A percentile compares a stretch with the other conserved stretches of the same genome.
Evolutionary conservation across 2,113 vertebrate genomes (phyloP).

Genomic region (Gobius niger): DNA sequence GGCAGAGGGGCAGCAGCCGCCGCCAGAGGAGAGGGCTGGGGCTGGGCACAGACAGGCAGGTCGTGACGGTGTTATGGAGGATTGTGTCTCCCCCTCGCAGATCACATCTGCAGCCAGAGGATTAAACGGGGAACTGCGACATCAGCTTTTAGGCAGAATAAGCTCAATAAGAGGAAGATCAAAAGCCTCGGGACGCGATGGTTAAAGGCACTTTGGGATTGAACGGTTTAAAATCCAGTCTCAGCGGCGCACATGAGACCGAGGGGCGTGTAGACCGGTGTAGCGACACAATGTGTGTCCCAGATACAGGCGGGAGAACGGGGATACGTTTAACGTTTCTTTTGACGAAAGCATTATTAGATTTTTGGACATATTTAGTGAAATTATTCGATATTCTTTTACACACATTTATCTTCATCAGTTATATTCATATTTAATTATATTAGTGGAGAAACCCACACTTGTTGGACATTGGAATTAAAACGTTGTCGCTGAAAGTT

Average conservation of each 20-base stretch:
- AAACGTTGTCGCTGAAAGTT: no score
- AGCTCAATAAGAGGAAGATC: neutral
- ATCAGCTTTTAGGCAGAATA: neutral
- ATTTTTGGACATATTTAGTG: no score
- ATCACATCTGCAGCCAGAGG: neutral
- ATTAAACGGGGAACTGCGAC: neutral
- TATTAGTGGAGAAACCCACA: no score
- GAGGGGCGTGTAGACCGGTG: neutral
- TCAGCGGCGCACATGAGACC: neutral
- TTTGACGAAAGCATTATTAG: no score
- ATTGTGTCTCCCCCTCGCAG: neutral
- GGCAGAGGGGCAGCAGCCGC: neutral
- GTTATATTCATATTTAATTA: no score
- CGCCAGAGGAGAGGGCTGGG: conserved; percentile 14
- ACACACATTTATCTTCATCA: no score
- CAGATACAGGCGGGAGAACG: neutral
- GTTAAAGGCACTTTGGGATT: neutral
- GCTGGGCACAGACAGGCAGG: conserved; percentile 48
- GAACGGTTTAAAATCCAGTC: neutral
- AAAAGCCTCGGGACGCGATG: neutral
- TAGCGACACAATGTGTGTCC: neutral
- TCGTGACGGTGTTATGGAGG: conserved; percentile 60
- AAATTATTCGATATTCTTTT: no score
- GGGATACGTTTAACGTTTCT: no score
- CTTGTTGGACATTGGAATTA: no score